phyloP scores from a whole-genome alignment of 35 echinoderm and acorn worm genomes.

The Chiridota heheva region DNA sequence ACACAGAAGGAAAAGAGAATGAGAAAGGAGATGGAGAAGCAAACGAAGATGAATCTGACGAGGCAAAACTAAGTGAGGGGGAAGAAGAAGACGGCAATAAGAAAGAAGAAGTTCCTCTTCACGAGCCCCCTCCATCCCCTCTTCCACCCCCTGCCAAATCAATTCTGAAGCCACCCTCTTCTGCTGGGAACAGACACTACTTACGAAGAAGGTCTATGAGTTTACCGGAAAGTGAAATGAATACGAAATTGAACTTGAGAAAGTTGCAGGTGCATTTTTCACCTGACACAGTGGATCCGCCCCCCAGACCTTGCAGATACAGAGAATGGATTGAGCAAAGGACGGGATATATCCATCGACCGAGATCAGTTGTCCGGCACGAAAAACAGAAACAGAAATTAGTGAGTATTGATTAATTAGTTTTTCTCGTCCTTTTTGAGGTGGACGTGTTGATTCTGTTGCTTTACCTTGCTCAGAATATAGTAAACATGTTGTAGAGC shows the following conservation, averaged over 20 bases:
- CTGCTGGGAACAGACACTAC: background rate
- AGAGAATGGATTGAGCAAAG: conserved; percentile 66
- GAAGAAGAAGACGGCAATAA: too few relatives aligned
- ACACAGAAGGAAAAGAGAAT: too few relatives aligned
- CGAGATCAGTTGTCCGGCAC: conserved; percentile 9
- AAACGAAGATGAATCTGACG: too few relatives aligned
- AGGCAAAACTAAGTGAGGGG: too few relatives aligned
- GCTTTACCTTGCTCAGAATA: too few relatives aligned
- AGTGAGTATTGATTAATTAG: conserved; percentile 36
- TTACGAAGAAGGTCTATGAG: conserved; percentile 27
- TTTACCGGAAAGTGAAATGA: conserved; percentile 23
- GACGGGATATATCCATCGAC: too few relatives aligned
- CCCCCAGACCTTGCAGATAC: conserved; percentile 57
- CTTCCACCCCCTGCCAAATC: conserved; percentile 27
- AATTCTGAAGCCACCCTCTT: conserved; percentile 8
- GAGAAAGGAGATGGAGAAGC: too few relatives aligned
- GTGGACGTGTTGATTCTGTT: too few relatives aligned
- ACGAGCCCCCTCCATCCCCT: conserved; percentile 30
- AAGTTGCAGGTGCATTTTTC: conserved; percentile 69
- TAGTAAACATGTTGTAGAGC: too few relatives aligned
- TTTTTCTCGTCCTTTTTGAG: too few relatives aligned
- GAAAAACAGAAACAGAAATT: conserved; percentile 60
- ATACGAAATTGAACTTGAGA: conserved; percentile 22
- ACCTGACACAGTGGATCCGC: conserved; percentile 62
- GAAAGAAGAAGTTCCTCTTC: background rate